Conservation (phyloP, 2,888 invertebrate species). For the Galerucella pusilla region DNA sequence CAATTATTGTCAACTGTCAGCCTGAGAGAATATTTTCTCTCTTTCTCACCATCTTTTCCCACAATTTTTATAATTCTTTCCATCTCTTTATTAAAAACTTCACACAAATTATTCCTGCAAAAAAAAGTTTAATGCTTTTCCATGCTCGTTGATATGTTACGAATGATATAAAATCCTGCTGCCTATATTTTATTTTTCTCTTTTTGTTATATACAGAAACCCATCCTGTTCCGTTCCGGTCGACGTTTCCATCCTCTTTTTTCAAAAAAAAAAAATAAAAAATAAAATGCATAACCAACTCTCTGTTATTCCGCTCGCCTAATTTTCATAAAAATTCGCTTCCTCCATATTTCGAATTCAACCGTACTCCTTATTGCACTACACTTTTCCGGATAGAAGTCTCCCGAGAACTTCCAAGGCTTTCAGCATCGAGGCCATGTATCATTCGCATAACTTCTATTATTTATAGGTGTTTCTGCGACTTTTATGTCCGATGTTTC, state of each 20-base stretch:
- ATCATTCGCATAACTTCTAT: constrained; percentile 17
- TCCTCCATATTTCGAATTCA: constrained; percentile 7
- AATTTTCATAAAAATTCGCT: constrained; percentile 12
- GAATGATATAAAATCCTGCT: background rate
- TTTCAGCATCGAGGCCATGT: constrained; percentile 4
- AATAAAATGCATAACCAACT: constrained; percentile 7
- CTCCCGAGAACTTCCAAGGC: background rate
- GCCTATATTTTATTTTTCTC: background rate
- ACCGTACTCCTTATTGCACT: constrained; percentile 13
- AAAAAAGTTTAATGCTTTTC: background rate
- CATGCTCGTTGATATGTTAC: background rate
- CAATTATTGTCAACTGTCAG: too few relatives aligned
- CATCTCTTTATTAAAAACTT: too few relatives aligned
- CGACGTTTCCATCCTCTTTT: background rate
- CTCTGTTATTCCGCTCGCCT: background rate
- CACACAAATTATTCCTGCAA: too few relatives aligned
- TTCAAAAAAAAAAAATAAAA: background rate
- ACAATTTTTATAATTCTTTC: too few relatives aligned
- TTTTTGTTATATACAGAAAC: background rate
- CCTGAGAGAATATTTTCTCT: too few relatives aligned
- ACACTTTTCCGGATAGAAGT: background rate
- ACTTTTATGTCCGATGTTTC: constrained; percentile 14
- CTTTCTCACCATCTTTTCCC: too few relatives aligned
- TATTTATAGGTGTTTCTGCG: constrained; percentile 14
- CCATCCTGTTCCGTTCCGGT: background rate